These are phyloP conservation scores for Hirtodrosophila histrioides DNA, from an alignment of 2,888 invertebrate species.

Conservation along the genomic window DNA sequence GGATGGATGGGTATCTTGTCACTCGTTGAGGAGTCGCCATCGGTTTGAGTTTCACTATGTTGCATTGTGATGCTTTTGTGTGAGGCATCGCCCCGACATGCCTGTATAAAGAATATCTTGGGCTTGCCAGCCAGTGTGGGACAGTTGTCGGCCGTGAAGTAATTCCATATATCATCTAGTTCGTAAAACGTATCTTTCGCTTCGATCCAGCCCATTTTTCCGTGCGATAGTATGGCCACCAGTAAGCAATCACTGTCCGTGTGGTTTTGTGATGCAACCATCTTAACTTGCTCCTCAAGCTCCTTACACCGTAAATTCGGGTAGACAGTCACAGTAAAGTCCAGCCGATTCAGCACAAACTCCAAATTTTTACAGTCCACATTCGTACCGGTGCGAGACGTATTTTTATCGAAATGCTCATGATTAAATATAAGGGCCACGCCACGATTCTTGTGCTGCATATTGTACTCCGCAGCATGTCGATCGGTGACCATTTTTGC, in stretches of 20 bases:
- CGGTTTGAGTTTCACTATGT: slow-evolving; percentile 87
- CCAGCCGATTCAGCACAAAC: slow-evolving; percentile 87
- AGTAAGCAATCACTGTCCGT: slow-evolving; percentile 92
- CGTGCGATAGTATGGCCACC: slow-evolving; percentile 94
- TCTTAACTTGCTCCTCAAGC: slow-evolving; percentile 85
- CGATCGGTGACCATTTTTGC: slow-evolving; percentile 88
- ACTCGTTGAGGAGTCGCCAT: slow-evolving; percentile 87
- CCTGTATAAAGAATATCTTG: slow-evolving; percentile 91
- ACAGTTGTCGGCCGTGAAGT: slow-evolving; percentile 92
- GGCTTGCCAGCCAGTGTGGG: slow-evolving; percentile 94
- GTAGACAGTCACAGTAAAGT: slow-evolving; percentile 90
- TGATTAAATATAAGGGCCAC: slow-evolving; percentile 96
- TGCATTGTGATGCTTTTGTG: slow-evolving; percentile 90
- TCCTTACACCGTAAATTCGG: slow-evolving; percentile 89
- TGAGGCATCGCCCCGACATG: slow-evolving; percentile 94
- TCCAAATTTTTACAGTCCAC: slow-evolving; percentile 92
- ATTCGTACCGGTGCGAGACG: slow-evolving; percentile 92
- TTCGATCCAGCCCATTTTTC: slow-evolving; percentile 94
- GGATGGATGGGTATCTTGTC: slow-evolving; percentile 96
- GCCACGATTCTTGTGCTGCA: slow-evolving; percentile 92
- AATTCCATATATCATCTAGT: slow-evolving; percentile 91
- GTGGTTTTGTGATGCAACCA: slow-evolving; percentile 91
- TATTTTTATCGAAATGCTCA: slow-evolving; percentile 91
- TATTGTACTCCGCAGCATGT: slow-evolving; percentile 92
- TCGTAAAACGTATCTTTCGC: slow-evolving; percentile 93